These are phyloP conservation scores for Channallabes apus DNA, from an alignment of 2,797 vertebrate species.

Conservation along the genomic window DNA sequence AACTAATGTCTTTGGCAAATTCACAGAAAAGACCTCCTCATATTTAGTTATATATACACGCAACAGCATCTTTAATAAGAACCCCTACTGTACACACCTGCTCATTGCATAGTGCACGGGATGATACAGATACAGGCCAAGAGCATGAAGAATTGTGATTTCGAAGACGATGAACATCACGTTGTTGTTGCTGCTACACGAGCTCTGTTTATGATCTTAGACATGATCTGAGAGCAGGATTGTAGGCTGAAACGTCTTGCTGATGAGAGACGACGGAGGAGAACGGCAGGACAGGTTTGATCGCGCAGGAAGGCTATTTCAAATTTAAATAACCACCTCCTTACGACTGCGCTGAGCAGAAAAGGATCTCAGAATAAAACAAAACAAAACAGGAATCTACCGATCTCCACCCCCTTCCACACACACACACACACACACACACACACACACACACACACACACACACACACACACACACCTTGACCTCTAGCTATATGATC, in stretches of 20 bases:
- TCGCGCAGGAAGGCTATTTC: not conserved
- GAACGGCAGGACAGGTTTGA: not conserved
- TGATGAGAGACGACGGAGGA: too few species aligned
- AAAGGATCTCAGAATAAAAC: not conserved
- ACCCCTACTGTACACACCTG: not conserved
- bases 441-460: too few species aligned
- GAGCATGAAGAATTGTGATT: not conserved
- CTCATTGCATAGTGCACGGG: not conserved
- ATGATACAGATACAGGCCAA: too few species aligned
- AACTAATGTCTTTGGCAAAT: conserved; percentile 64
- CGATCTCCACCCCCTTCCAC: too few species aligned
- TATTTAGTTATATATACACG: conserved; percentile 24
- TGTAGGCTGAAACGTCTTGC: too few species aligned
- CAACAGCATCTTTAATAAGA: not conserved
- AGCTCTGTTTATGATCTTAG: too few species aligned
- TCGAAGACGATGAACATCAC: not conserved
- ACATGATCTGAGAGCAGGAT: not conserved
- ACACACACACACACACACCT: too few species aligned
- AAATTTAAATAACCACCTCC: not conserved
- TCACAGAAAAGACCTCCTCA: conserved; percentile 53
- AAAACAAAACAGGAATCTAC: not conserved
- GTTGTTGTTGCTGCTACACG: not conserved
- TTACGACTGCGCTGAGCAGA: not conserved
- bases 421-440: too few species aligned
- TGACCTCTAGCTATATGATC: not conserved